Evolutionary conservation across 2,797 vertebrate genomes (phyloP).

Genomic region (Manis pentadactyla): DNA sequence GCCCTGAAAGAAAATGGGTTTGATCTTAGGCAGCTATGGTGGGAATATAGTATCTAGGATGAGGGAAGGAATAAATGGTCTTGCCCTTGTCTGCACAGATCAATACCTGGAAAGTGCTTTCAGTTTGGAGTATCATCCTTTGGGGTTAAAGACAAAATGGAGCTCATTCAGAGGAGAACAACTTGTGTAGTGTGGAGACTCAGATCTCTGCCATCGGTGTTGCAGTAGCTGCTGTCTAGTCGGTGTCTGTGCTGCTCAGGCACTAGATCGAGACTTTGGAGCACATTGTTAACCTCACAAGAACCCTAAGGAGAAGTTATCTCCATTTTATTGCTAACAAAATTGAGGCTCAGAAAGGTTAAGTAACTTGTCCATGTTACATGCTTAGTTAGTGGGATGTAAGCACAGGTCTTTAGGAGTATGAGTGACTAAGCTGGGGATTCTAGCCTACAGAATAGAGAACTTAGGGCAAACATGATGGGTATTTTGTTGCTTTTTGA

Average conservation of each 20-base stretch:
- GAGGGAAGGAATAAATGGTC: neutral
- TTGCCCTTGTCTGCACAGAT: neutral
- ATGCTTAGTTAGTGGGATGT: neutral
- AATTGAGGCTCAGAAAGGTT: neutral
- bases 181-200: neutral
- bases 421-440: neutral
- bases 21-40: neutral
- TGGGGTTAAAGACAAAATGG: neutral
- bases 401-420: neutral
- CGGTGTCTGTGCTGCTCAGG: neutral
- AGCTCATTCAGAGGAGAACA: neutral
- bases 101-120: neutral
- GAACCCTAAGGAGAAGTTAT: neutral
- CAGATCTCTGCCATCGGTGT: neutral
- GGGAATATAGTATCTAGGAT: neutral
- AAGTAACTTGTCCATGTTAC: neutral
- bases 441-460: neutral
- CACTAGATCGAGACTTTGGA: neutral
- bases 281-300: neutral
- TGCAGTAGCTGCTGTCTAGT: neutral
- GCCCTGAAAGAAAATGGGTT: neutral
- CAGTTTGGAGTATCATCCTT: neutral
- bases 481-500: neutral
- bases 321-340: constrained; percentile 1
- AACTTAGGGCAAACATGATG: neutral